Base-by-base conservation (phyloP, 2,888 invertebrate genomes). In the Crepidodera aurea region DNA sequence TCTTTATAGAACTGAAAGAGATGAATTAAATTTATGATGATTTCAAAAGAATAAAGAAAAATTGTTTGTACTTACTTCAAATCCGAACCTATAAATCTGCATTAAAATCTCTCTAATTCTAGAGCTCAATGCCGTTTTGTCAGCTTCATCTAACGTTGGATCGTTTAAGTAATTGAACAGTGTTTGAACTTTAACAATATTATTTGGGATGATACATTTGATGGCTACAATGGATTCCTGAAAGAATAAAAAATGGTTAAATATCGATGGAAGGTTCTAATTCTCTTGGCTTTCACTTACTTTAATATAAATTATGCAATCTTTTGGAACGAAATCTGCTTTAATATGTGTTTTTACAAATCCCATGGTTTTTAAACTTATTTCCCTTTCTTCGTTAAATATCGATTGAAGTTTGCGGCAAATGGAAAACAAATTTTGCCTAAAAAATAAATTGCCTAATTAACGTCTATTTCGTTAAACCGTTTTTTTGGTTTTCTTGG, bases 21-120 rank as follows among this genome's bases (percentile, higher is more conserved):
- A 6, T 22, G n/a, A n/a, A n/a, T n/a, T n/a, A n/a, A n/a, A n/a
- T n/a, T n/a, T n/a, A n/a, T n/a, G n/a, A n/a, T n/a, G n/a, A n/a
- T n/a, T n/a, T n/a, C n/a, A n/a, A n/a, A n/a, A n/a, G n/a, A n/a
- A n/a, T n/a, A n/a, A n/a, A n/a, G n/a, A n/a, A n/a, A n/a, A n/a
- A n/a, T n/a, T n/a, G n/a, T n/a, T n/a, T n/a, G n/a, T n/a, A 66
- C 73, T 78, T 71, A 89, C 89, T 85, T 96, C 96, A 78, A 96
- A 96, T 8, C 94, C 94, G 76, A 95, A 92, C 78, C 91, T 90
- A 81, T 90, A 96, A 54, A 92, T 91, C 79, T 94, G 93, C 82
- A 94, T 90, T 66, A 96, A 82, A 51, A 91, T 90, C 77, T 92
- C 92, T 1, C 90, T 82, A 29, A 88, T 87, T 44, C 90, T 83